Conservation (phyloP, 2,113 vertebrate genomes). For the Bufo gargarizans region DNA sequence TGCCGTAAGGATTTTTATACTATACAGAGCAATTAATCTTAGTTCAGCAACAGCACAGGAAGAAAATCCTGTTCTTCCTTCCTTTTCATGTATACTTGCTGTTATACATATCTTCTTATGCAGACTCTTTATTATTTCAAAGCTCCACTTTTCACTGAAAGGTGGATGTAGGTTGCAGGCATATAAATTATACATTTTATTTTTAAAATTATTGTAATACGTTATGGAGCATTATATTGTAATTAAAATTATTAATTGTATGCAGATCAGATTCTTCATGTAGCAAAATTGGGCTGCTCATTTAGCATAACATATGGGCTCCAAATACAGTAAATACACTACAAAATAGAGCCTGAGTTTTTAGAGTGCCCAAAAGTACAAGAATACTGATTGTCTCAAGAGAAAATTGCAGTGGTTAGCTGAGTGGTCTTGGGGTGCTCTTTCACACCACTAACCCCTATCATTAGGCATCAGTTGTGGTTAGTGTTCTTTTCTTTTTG, state of each 20-base stretch:
- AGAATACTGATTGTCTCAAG: too few relatives aligned
- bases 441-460: too few relatives aligned
- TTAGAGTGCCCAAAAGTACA: too few relatives aligned
- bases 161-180: not conserved
- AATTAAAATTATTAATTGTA: not conserved
- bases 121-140: not conserved
- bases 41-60: conserved; percentile 46
- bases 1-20: conserved; percentile 53
- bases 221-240: not conserved
- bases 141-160: not conserved
- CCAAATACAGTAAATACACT: not conserved
- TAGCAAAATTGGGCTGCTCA: not conserved
- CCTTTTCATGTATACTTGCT: not conserved
- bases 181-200: not conserved
- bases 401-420: too few relatives aligned
- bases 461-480: too few relatives aligned
- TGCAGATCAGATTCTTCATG: not conserved
- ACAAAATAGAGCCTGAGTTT: not conserved
- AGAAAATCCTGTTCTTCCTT: not conserved
- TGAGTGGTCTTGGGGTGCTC: too few relatives aligned
- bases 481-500: too few relatives aligned
- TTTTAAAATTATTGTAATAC: not conserved
- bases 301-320: not conserved
- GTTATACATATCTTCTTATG: not conserved
- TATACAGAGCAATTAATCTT: conserved; percentile 55